These are phyloP conservation scores for Sebastes nivosus DNA, from an alignment of 2,797 vertebrate species.

Conservation along the genomic window DNA sequence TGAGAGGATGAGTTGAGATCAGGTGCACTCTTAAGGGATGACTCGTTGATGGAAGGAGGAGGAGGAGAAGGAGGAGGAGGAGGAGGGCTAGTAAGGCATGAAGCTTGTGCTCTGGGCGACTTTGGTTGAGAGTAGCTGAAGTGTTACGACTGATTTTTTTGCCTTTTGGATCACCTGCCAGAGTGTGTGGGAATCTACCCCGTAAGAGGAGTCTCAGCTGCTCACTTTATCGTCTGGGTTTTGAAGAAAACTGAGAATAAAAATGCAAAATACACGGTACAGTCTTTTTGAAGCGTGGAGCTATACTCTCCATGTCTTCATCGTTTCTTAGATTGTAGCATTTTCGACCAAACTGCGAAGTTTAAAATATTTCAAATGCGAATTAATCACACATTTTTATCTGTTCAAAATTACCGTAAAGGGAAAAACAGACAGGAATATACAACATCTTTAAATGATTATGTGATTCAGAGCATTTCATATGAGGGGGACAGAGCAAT, in stretches of 20 bases:
- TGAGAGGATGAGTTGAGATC: conserved; percentile 26
- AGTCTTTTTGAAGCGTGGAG: neutral
- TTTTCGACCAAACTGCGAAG: neutral
- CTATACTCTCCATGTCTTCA: neutral
- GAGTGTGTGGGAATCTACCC: neutral
- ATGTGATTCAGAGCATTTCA: neutral
- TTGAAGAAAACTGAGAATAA: neutral
- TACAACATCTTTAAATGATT: neutral
- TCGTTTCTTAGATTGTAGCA: neutral
- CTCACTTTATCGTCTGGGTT: neutral
- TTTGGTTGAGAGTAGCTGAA: neutral
- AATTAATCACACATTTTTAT: no score
- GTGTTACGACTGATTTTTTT: neutral
- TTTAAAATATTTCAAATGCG: no score
- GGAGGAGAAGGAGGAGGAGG: neutral
- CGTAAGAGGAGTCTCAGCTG: neutral
- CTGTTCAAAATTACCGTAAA: no score
- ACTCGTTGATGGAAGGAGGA: conserved; percentile 9
- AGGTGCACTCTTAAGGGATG: conserved; percentile 38
- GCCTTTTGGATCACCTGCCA: neutral
- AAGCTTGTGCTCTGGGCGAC: neutral
- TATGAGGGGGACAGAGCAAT: neutral
- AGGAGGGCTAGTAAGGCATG: neutral
- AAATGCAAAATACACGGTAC: neutral
- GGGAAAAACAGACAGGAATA: no score